These are phyloP conservation scores for Stratiomys singularior DNA, from an alignment of 2,888 invertebrate species.

Conservation along the genomic window DNA sequence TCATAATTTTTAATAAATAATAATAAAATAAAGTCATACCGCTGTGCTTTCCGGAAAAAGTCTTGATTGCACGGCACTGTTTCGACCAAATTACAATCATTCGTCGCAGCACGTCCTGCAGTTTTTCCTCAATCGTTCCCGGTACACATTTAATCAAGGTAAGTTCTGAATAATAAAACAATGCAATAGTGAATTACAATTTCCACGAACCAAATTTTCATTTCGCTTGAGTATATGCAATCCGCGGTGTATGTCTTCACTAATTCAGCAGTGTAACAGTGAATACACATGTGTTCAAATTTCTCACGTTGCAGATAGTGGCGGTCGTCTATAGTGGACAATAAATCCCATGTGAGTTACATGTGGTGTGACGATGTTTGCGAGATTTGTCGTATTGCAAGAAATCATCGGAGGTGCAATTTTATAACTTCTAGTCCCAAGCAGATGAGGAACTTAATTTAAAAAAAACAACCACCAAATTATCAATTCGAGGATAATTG, in stretches of 20 bases:
- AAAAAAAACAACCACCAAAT: no score
- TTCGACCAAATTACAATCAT: conserved; percentile 87
- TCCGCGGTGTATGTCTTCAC: not conserved
- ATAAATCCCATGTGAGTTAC: no score
- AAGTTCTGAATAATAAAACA: conserved; percentile 57
- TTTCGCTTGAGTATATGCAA: not conserved
- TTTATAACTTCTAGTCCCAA: no score
- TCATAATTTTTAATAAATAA: not conserved
- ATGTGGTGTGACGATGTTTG: no score
- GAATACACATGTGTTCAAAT: no score
- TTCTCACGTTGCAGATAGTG: no score
- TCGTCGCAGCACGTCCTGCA: conserved; percentile 82
- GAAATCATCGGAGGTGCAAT: no score
- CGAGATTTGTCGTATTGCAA: no score
- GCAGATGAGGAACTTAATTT: no score
- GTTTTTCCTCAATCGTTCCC: conserved; percentile 70
- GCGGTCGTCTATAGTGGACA: no score
- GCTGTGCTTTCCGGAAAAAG: conserved; percentile 71
- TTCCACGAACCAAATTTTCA: no score
- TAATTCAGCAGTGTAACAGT: not conserved
- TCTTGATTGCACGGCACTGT: conserved; percentile 76
- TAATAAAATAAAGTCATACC: conserved; percentile 63
- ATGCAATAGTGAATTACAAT: conserved; percentile 20
- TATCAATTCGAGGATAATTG: no score
- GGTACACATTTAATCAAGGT: conserved; percentile 60